These are phyloP conservation scores for Cryptomyrus ogoouensis DNA, from an alignment of 2,113 vertebrate species.

Conservation along the genomic window DNA sequence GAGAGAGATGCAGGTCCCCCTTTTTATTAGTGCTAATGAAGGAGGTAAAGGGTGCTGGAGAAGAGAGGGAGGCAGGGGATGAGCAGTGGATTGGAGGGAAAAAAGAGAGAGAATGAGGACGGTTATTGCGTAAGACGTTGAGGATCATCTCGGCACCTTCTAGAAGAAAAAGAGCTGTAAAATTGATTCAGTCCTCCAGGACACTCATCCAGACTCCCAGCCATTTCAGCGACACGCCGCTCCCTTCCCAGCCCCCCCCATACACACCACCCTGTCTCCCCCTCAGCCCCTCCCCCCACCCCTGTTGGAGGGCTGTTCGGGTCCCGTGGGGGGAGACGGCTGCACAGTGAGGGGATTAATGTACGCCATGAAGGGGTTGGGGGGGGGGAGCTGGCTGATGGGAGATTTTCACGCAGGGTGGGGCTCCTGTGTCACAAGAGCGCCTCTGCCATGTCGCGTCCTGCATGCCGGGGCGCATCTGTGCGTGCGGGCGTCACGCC, in stretches of 20 bases:
- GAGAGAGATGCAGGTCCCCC: conserved; percentile 19
- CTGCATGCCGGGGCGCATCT: neutral
- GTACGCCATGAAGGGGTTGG: conserved; percentile 46
- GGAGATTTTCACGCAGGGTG: conserved; percentile 37
- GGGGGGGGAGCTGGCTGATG: conserved; percentile 35
- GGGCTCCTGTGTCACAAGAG: neutral
- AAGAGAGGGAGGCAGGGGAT: neutral
- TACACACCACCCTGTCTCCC: conserved; percentile 2
- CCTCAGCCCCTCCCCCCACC: conserved; percentile 28
- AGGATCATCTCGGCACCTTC: conserved; percentile 31
- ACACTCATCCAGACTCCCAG: neutral
- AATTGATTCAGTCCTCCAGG: conserved; percentile 37
- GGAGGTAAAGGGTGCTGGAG: neutral
- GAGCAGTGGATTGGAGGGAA: conserved; percentile 16
- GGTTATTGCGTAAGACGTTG: conserved; percentile 10
- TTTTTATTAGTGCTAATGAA: conserved; percentile 6
- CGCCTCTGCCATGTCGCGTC: neutral
- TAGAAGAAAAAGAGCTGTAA: conserved; percentile 49
- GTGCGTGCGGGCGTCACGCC: neutral
- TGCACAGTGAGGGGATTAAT: conserved; percentile 52
- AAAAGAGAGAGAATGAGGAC: conserved; percentile 31
- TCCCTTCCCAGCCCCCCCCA: conserved; percentile 10
- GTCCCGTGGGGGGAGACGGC: conserved; percentile 44
- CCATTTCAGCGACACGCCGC: neutral
- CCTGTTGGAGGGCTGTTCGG: conserved; percentile 36